Evolutionary conservation across 2,888 invertebrate genomes (phyloP).

Genomic region (Incurvaria masculella): DNA sequence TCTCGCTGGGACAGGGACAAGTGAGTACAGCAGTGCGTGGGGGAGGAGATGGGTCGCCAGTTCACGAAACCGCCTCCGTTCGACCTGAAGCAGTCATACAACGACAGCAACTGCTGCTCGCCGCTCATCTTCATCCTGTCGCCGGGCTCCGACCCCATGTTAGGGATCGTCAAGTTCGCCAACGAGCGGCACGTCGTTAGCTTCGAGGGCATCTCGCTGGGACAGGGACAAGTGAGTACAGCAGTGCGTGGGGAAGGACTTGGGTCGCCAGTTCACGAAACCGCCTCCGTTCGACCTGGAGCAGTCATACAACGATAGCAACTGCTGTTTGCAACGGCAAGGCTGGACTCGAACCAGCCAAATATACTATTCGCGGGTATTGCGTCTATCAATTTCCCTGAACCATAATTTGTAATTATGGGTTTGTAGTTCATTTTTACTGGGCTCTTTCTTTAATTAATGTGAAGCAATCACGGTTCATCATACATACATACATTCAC

Average conservation of each 20-base stretch:
- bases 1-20: constrained; percentile 82
- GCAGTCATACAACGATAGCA: constrained; percentile 84
- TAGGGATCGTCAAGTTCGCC: constrained; percentile 83
- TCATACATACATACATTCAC: too few relatives aligned
- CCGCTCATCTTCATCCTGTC: constrained; percentile 91
- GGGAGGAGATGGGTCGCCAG: constrained; percentile 70
- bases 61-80: constrained; percentile 91
- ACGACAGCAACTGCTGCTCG: constrained; percentile 79
- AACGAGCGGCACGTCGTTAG: constrained; percentile 71
- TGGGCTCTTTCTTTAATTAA: too few relatives aligned
- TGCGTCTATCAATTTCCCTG: too few relatives aligned
- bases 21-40: constrained; percentile 67
- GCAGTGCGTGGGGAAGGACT: constrained; percentile 67
- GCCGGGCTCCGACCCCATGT: constrained; percentile 92
- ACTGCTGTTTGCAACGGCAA: constrained; percentile 65
- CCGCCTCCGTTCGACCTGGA: constrained; percentile 88
- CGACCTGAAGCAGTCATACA: constrained; percentile 82
- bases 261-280: constrained; percentile 81
- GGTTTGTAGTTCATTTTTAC: too few relatives aligned
- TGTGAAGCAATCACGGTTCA: too few relatives aligned
- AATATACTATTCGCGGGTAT: too few relatives aligned
- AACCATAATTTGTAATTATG: too few relatives aligned
- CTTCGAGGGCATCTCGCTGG: constrained; percentile 76
- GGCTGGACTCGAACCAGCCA: too few relatives aligned
- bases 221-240: constrained; percentile 74